phyloP scores from a whole-genome alignment of 2,888 invertebrate genomes.

The Bimastos eiseni region DNA sequence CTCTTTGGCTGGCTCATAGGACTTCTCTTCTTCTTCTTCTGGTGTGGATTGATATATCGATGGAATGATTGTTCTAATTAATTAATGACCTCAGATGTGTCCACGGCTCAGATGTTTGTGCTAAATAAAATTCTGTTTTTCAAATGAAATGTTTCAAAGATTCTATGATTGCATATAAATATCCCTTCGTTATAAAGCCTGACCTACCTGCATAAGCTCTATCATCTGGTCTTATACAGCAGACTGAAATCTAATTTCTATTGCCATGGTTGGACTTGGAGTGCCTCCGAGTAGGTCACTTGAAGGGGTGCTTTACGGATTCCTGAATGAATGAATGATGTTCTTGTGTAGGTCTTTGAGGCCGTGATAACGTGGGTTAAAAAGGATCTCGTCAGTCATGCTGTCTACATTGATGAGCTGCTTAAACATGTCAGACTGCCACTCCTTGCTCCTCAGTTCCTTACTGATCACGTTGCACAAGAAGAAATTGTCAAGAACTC shows the following conservation, averaged over 20 bases:
- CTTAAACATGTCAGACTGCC: slow-evolving; percentile 78
- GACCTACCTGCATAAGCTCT: no score
- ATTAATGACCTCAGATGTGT: not conserved
- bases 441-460: slow-evolving; percentile 77
- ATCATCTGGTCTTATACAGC: no score
- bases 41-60: not conserved
- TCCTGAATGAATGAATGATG: no score
- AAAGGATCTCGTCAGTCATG: slow-evolving; percentile 70
- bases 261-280: no score
- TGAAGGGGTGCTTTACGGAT: no score
- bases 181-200: not conserved
- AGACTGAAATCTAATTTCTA: no score
- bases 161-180: no score
- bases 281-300: no score
- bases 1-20: no score
- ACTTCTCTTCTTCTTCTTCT: no score
- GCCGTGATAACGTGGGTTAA: slow-evolving; percentile 81
- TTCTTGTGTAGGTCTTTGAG: slow-evolving; percentile 72
- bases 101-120: not conserved
- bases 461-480: slow-evolving; percentile 78
- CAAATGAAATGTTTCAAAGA: not conserved
- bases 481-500: slow-evolving; percentile 78
- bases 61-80: not conserved
- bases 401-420: slow-evolving; percentile 71
- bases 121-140: not conserved